Percentiles rank a stretch among this genome's conserved stretches.
These are phyloP conservation scores for Dermochelys coriacea DNA, from an alignment of 2,797 vertebrate species.

Conservation along the genomic window DNA sequence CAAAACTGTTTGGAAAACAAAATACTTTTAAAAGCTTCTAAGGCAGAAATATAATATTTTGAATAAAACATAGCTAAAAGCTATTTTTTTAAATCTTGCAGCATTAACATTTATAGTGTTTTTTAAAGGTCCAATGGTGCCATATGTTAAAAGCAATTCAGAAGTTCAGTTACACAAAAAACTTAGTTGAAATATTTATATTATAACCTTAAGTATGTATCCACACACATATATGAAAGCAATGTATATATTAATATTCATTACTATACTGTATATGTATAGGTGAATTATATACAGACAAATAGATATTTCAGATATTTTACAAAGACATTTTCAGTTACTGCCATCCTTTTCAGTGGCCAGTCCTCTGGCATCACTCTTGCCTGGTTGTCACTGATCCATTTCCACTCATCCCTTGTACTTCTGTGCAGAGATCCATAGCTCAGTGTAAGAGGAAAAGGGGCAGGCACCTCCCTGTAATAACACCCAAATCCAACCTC, in stretches of 20 bases:
- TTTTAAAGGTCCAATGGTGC: not conserved
- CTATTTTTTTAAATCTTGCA: not conserved
- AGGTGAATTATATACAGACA: not conserved
- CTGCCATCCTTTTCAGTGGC: not conserved
- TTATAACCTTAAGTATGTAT: not conserved
- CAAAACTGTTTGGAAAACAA: not conserved
- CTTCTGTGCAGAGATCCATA: constrained; percentile 4
- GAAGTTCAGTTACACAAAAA: not conserved
- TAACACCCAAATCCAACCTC: not conserved
- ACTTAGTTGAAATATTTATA: not conserved
- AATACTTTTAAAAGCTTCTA: not conserved
- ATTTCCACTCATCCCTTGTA: not conserved
- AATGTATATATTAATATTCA: not conserved
- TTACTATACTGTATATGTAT: not conserved
- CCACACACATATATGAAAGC: not conserved
- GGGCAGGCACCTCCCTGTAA: not conserved
- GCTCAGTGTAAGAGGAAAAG: not conserved
- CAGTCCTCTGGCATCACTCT: fast-evolving
- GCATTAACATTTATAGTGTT: not conserved
- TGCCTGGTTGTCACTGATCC: not conserved
- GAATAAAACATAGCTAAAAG: constrained; percentile 1
- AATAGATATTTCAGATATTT: not conserved
- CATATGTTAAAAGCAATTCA: constrained; percentile 16
- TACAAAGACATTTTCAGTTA: constrained; percentile 8
- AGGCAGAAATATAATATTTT: not conserved